Conservation (phyloP, 2,888 invertebrate species). For the Augochlorella aurata region DNA sequence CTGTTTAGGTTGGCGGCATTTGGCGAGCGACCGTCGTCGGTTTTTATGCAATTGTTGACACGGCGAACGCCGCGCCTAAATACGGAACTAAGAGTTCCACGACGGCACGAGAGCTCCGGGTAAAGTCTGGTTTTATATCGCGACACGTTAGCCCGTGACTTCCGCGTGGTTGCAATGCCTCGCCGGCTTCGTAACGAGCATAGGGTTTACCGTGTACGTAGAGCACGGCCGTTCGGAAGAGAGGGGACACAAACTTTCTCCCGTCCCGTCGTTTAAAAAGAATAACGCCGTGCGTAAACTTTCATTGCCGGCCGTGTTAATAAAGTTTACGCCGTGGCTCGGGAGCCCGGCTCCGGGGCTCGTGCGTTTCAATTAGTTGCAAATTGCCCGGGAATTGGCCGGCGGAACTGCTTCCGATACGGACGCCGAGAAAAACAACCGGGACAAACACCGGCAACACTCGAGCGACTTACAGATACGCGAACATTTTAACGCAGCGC, state of each 20-base stretch:
- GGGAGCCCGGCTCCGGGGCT: neutral
- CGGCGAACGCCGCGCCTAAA: neutral
- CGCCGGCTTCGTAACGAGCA: slow-evolving; percentile 41
- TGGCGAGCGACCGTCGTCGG: neutral
- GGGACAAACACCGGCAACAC: neutral
- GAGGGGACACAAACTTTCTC: slow-evolving; percentile 38
- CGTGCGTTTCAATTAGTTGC: slow-evolving; percentile 54
- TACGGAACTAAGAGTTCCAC: slow-evolving; percentile 3
- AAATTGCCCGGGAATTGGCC: slow-evolving; percentile 45
- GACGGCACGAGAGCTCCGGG: neutral
- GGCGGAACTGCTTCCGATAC: slow-evolving; percentile 17
- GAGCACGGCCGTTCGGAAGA: slow-evolving; percentile 32
- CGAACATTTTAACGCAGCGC: slow-evolving; percentile 9
- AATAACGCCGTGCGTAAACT: slow-evolving; percentile 50
- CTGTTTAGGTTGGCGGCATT: too few relatives aligned
- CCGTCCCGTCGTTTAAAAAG: slow-evolving; percentile 37
- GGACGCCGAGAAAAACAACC: neutral
- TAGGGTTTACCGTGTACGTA: slow-evolving; percentile 43
- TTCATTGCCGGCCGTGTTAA: slow-evolving; percentile 52
- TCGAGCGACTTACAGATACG: slow-evolving; percentile 8
- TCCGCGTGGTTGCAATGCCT: slow-evolving; percentile 40
- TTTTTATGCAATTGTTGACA: slow-evolving; percentile 11
- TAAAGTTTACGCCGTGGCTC: slow-evolving; percentile 35
- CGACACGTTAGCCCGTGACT: slow-evolving; percentile 29
- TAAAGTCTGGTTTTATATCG: slow-evolving; percentile 27